phyloP scores from a whole-genome alignment of 2,113 vertebrate genomes.

The Scomber colias region DNA sequence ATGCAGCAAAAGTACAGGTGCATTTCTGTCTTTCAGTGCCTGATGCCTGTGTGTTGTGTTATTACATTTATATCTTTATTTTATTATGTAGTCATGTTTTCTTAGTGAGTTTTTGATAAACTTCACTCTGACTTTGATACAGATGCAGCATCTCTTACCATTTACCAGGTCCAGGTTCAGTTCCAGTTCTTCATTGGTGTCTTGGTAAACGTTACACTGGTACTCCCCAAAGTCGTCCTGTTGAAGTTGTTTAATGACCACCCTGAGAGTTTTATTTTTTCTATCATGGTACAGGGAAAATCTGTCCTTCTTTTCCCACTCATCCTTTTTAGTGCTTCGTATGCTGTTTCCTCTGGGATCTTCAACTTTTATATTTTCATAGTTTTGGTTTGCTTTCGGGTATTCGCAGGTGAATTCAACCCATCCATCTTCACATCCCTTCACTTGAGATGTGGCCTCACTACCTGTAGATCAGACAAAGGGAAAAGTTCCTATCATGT shows the following conservation, averaged over 20 bases:
- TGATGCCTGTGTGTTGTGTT: no score
- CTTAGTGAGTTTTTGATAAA: no score
- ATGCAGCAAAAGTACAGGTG: no score
- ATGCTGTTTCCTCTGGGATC: rapidly evolving
- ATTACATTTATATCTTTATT: no score
- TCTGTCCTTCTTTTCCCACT: rapidly evolving
- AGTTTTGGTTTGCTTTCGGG: not conserved
- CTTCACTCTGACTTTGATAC: no score
- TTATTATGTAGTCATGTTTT: no score
- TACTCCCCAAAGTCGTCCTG: rapidly evolving
- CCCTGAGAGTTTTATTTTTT: not conserved
- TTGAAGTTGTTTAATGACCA: not conserved
- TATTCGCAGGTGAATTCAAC: not conserved
- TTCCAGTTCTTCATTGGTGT: no score
- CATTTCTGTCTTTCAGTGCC: no score
- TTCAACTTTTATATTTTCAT: rapidly evolving
- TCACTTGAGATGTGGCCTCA: no score
- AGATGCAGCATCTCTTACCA: slow-evolving; percentile 23
- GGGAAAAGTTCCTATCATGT: no score
- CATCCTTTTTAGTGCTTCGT: rapidly evolving
- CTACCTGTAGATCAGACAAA: no score
- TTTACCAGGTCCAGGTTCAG: rapidly evolving
- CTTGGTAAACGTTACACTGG: not conserved
- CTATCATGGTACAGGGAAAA: not conserved
- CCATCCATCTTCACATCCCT: no score